Evolutionary conservation across 92 coral and sea anemone genomes (phyloP), one percentile per base, ranked within the genome.

Genomic region (Blastomussa wellsi): DNA sequence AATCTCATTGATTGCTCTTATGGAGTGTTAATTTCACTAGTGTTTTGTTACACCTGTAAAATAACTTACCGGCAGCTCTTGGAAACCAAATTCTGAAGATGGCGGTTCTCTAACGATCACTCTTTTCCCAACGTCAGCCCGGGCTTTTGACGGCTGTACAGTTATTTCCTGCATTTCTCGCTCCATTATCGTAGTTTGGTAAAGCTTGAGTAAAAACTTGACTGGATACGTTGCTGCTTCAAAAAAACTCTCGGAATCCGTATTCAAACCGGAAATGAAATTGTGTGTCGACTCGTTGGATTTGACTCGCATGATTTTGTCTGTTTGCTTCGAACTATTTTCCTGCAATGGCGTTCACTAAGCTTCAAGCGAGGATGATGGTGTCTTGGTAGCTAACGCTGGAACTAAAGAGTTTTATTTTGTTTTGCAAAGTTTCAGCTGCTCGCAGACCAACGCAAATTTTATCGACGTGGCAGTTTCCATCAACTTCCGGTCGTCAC

Each of bases 1-100:
- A 11, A 22, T 62, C 33, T 28, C 2, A 26, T 28, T 26, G 5
- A 62, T 26, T 28, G 32, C 28, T 12, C 35, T 29, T 35, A 14
- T 62, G 26, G 1, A 62, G 28, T 11, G 10, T 5, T 59, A 4
- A 24, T 57, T 22, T 1, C 65, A 57, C 29, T 26, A 26, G 68
- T 62, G 33, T 62, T 44, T 44, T 3, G 49, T 17, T 36, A n/a
- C n/a, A n/a, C n/a, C n/a, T n/a, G n/a, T n/a, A 69, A 70, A 19
- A 22, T 20, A 35, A 70, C 26, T 17, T 83, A 92, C 98, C 72
- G 98, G 98, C 57, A 94, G 79, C 80, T 94, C 98, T 82, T 90
- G 92, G 86, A 94, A 94, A 77, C 94, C 84, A 71, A 91, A 76
- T 80, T 90, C 90, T 67, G 69, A 64, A 6, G 81, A 68, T 15